phyloP scores from a whole-genome alignment of 2,888 invertebrate genomes.

The Hirtodrosophila cameraria region DNA sequence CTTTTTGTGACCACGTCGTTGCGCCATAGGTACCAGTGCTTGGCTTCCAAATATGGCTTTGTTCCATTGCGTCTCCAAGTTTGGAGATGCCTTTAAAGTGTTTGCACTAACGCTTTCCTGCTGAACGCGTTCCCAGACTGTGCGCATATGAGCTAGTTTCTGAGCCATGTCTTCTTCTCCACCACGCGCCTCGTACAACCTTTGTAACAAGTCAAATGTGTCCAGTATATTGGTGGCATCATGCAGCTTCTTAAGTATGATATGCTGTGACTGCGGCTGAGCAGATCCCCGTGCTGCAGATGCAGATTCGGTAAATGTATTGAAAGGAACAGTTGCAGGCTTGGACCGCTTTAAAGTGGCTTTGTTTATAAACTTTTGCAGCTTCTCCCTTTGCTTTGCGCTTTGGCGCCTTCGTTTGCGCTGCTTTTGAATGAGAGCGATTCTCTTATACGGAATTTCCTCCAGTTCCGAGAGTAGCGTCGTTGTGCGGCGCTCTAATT shows the following conservation, averaged over 20 bases:
- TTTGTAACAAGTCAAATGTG: constrained; percentile 69
- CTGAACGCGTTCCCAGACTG: constrained; percentile 70
- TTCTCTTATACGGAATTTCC: constrained; percentile 24
- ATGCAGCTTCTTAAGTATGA: constrained; percentile 48
- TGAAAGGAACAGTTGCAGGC: not conserved
- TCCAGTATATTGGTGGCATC: constrained; percentile 66
- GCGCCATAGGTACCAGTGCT: constrained; percentile 7
- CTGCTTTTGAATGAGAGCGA: constrained; percentile 29
- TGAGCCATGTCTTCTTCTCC: constrained; percentile 33
- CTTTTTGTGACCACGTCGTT: constrained; percentile 14
- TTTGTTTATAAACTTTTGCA: constrained; percentile 4
- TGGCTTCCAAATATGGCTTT: constrained; percentile 73
- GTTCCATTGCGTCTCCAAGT: constrained; percentile 70
- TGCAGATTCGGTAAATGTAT: not conserved
- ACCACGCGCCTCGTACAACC: constrained; percentile 60
- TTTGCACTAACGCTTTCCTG: constrained; percentile 38
- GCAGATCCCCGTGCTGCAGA: not conserved
- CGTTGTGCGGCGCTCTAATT: constrained; percentile 34
- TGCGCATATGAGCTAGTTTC: constrained; percentile 55
- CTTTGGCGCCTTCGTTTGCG: constrained; percentile 42
- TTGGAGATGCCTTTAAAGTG: constrained; percentile 23
- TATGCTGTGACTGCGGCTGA: constrained; percentile 26
- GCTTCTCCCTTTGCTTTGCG: constrained; percentile 21
- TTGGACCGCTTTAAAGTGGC: not conserved
- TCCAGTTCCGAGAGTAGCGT: constrained; percentile 37